Percentiles rank a stretch among this genome's conserved stretches.
Conservation (phyloP, 2,797 vertebrate genomes). For the Poeciliopsis presidionis region DNA sequence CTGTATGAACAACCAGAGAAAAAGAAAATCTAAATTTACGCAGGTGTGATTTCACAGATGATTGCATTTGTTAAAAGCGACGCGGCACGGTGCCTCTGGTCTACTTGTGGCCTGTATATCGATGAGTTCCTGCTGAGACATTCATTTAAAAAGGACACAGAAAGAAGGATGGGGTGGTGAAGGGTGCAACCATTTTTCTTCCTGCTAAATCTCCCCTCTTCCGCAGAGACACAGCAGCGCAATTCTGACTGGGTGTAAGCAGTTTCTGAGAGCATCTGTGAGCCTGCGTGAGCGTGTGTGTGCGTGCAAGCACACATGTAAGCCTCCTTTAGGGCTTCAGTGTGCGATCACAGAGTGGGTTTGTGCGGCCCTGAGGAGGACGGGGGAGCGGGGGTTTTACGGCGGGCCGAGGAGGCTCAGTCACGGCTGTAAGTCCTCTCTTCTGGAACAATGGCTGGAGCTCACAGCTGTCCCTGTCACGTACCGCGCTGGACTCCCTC, state of each 20-base stretch:
- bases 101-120: constrained; percentile 63
- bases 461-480: constrained; percentile 79
- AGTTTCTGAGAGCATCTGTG: constrained; percentile 53
- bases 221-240: constrained; percentile 45
- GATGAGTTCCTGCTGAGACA: constrained; percentile 72
- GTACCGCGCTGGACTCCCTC: constrained; percentile 62
- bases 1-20: constrained; percentile 41
- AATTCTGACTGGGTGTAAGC: constrained; percentile 71
- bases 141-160: constrained; percentile 70
- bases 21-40: constrained; percentile 27
- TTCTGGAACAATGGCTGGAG: constrained; percentile 77
- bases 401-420: constrained; percentile 55
- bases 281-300: neutral
- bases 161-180: constrained; percentile 62
- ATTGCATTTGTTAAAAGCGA: constrained; percentile 38
- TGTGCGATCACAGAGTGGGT: constrained; percentile 53
- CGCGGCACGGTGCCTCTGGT: constrained; percentile 10
- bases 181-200: constrained; percentile 70
- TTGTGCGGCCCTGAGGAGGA: constrained; percentile 48
- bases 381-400: neutral
- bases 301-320: neutral
- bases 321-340: constrained; percentile 29
- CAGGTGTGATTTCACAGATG: constrained; percentile 11
- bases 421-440: constrained; percentile 72
- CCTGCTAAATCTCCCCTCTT: constrained; percentile 58